Evolutionary conservation across 2,888 invertebrate genomes (phyloP).

Genomic region (Synanthedon vespiformis): DNA sequence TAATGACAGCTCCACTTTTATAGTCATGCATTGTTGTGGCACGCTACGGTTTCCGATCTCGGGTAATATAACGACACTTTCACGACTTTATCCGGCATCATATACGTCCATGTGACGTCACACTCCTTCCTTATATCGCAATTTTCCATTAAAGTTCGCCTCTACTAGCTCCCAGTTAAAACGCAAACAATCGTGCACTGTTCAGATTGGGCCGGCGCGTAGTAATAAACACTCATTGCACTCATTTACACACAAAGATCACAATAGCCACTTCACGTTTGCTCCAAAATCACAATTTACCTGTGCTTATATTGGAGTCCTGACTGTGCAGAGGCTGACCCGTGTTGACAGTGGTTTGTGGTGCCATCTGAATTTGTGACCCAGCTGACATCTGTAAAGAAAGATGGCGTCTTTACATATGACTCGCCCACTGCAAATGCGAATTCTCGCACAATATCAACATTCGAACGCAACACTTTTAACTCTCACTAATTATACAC

Average conservation of each 20-base stretch:
- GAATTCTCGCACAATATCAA: slow-evolving; percentile 26
- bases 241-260: slow-evolving; percentile 40
- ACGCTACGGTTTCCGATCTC: slow-evolving; percentile 47
- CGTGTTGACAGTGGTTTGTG: slow-evolving; percentile 89
- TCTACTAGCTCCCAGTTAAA: slow-evolving; percentile 33
- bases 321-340: slow-evolving; percentile 89
- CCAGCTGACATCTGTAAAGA: slow-evolving; percentile 93
- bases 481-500: slow-evolving; percentile 40
- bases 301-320: slow-evolving; percentile 98
- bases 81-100: slow-evolving; percentile 64
- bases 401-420: slow-evolving; percentile 71
- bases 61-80: slow-evolving; percentile 56
- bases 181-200: slow-evolving; percentile 21
- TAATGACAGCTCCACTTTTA: slow-evolving; percentile 61
- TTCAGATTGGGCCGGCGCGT: slow-evolving; percentile 20
- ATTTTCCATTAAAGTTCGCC: slow-evolving; percentile 42
- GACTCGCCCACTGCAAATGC: slow-evolving; percentile 51
- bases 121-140: slow-evolving; percentile 48
- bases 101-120: slow-evolving; percentile 59
- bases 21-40: slow-evolving; percentile 56
- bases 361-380: slow-evolving; percentile 97
- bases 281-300: slow-evolving; percentile 71
- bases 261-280: slow-evolving; percentile 6
- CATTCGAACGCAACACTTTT: slow-evolving; percentile 17
- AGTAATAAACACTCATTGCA: slow-evolving; percentile 55